phyloP scores from a whole-genome alignment of 2,888 invertebrate species.

The Rhabditoides inermis region DNA sequence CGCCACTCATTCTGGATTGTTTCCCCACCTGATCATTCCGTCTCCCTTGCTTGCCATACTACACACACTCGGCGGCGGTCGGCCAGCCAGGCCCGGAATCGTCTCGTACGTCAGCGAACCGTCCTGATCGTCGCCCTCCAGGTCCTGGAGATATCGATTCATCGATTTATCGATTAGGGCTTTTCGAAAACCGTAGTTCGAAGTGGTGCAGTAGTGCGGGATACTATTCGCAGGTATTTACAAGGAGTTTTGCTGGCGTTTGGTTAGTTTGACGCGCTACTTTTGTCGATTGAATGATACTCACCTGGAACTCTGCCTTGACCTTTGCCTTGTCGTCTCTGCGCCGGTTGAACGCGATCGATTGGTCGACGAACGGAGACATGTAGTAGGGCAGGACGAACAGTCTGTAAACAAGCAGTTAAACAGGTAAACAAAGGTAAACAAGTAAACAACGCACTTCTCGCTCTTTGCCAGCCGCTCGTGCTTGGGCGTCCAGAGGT shows the following conservation, averaged over 20 bases:
- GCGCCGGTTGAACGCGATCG: constrained; percentile 79
- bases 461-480: constrained; percentile 93
- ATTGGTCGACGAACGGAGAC: constrained; percentile 82
- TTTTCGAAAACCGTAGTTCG: no score
- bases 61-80: constrained; percentile 41
- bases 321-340: constrained; percentile 61
- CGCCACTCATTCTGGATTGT: no score
- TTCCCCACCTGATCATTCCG: constrained; percentile 38
- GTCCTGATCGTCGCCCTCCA: constrained; percentile 47
- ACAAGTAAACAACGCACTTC: constrained; percentile 31
- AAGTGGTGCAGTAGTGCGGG: no score
- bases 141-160: constrained; percentile 33
- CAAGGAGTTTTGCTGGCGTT: background rate
- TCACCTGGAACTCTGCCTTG: constrained; percentile 40
- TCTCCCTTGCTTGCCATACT: constrained; percentile 39
- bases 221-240: no score
- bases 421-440: no score
- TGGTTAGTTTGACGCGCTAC: no score
- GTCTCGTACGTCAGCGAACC: constrained; percentile 45
- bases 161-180: no score
- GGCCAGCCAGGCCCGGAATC: constrained; percentile 29
- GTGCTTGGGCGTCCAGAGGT: constrained; percentile 95
- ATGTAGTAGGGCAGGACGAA: constrained; percentile 90
- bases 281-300: background rate
- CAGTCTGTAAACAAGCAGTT: constrained; percentile 55